Evolutionary conservation across 2,113 vertebrate species (phyloP).

Genomic region (Neogale vison): DNA sequence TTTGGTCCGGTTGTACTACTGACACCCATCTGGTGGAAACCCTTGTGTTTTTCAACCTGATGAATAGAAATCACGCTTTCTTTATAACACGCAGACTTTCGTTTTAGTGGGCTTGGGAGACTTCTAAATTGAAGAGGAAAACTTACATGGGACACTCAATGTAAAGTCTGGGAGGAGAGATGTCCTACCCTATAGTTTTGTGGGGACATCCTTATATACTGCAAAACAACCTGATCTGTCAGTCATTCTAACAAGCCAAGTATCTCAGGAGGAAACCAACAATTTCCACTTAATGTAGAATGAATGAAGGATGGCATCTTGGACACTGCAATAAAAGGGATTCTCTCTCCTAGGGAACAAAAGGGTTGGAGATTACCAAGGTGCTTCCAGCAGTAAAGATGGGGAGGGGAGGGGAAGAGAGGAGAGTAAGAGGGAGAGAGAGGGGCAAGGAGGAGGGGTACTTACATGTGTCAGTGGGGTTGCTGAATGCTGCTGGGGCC

Average conservation of each 20-base stretch:
- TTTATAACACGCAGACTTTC: not conserved
- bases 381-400: not conserved
- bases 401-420: no score
- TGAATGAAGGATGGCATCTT: not conserved
- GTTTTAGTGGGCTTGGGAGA: not conserved
- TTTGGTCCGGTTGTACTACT: not conserved
- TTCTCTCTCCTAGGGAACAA: not conserved
- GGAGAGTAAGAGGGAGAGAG: not conserved
- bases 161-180: not conserved
- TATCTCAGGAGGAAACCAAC: not conserved
- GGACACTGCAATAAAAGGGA: not conserved
- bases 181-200: accelerated
- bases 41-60: not conserved
- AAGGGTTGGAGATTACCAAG: not conserved
- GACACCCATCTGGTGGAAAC: not conserved
- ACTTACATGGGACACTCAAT: not conserved
- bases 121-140: not conserved
- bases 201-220: not conserved
- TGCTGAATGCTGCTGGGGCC: not conserved
- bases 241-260: not conserved
- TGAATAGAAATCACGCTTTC: not conserved
- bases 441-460: no score
- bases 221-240: not conserved
- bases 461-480: accelerated
- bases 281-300: not conserved